These are phyloP conservation scores for Brachionus manjavacas DNA, from an alignment of 1,140 invertebrate genomes.

Conservation along the genomic window DNA sequence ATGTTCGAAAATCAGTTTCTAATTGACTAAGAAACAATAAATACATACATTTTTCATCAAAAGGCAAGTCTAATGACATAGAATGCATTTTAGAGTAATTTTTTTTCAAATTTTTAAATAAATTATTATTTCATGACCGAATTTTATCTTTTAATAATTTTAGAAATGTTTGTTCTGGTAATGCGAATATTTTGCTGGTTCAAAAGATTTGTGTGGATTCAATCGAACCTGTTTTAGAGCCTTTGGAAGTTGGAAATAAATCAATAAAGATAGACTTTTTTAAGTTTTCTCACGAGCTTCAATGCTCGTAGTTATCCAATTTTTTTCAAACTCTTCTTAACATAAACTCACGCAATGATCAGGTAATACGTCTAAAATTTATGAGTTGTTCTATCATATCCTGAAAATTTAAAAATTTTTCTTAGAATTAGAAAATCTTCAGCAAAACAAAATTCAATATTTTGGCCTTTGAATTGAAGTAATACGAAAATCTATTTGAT, in stretches of 20 bases:
- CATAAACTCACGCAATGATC: background rate
- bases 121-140: too few relatives aligned
- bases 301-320: background rate
- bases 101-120: too few relatives aligned
- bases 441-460: background rate
- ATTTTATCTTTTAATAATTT: conserved; percentile 20
- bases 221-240: background rate
- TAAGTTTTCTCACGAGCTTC: background rate
- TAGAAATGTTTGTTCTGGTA: conserved; percentile 4
- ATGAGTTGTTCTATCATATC: conserved; percentile 13
- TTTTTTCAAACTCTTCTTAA: background rate
- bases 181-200: background rate
- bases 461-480: background rate
- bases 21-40: too few relatives aligned
- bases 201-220: conserved; percentile 3
- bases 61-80: too few relatives aligned
- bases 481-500: background rate
- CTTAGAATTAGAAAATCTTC: background rate
- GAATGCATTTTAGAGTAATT: too few relatives aligned
- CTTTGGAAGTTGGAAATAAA: too few relatives aligned
- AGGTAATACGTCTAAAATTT: conserved; percentile 1
- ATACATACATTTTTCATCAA: too few relatives aligned
- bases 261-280: background rate
- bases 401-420: background rate
- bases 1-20: too few relatives aligned